phyloP scores from a whole-genome alignment of 2,888 invertebrate genomes.

The Nephrotoma appendiculata region DNA sequence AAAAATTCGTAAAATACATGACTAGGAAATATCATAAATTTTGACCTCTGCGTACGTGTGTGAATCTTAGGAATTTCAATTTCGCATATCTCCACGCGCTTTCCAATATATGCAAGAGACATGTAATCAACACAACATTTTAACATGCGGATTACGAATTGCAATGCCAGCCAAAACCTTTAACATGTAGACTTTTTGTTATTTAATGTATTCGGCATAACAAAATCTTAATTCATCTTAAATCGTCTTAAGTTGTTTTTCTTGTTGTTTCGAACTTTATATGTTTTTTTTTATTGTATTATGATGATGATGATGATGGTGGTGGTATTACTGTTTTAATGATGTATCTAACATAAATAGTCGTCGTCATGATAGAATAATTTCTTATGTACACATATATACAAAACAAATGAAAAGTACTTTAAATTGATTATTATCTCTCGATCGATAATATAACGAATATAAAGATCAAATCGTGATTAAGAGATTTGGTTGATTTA shows the following conservation, averaged over 20 bases:
- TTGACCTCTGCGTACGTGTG: neutral
- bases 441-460: neutral
- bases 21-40: neutral
- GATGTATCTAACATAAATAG: neutral
- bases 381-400: neutral
- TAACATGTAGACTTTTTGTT: neutral
- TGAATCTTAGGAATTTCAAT: neutral
- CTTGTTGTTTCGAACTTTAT: neutral
- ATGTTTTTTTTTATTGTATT: neutral
- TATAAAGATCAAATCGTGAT: neutral
- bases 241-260: neutral
- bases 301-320: too few relatives aligned
- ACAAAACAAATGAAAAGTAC: neutral
- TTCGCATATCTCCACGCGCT: neutral
- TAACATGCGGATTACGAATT: neutral
- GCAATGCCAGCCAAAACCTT: neutral
- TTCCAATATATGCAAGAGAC: neutral
- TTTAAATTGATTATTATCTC: neutral
- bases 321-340: neutral
- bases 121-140: neutral
- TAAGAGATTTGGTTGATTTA: too few relatives aligned
- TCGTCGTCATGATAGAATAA: neutral
- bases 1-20: neutral
- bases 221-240: neutral
- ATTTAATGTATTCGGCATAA: neutral